Conservation (phyloP, 1,140 invertebrate species). For the Cephus cinctus region DNA sequence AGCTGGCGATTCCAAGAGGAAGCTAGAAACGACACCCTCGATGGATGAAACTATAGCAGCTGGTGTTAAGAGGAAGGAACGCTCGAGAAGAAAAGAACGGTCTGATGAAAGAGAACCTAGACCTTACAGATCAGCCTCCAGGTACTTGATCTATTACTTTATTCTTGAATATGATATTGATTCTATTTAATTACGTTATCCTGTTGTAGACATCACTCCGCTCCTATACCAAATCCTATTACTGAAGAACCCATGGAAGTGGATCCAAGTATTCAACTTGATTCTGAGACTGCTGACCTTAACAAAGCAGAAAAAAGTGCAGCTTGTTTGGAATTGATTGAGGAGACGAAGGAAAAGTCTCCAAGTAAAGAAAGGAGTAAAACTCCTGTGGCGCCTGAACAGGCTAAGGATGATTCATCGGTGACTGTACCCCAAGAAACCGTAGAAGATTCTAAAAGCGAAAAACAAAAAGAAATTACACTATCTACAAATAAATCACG, state of each 20-base stretch:
- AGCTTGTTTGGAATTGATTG: slow-evolving; percentile 29
- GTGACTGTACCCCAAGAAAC: slow-evolving; percentile 24
- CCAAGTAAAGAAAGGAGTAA: slow-evolving; percentile 40
- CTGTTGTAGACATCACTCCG: slow-evolving; percentile 39
- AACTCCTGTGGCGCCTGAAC: slow-evolving; percentile 23
- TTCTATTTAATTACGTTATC: neutral
- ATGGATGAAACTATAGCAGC: slow-evolving; percentile 58
- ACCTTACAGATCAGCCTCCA: slow-evolving; percentile 32
- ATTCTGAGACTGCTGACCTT: slow-evolving; percentile 27
- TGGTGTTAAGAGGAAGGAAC: slow-evolving; percentile 62
- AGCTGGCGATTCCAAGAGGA: slow-evolving; percentile 62
- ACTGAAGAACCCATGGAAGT: slow-evolving; percentile 45
- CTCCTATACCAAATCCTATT: slow-evolving; percentile 41
- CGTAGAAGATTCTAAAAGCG: slow-evolving; percentile 36
- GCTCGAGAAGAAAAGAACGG: slow-evolving; percentile 47
- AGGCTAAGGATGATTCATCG: slow-evolving; percentile 18
- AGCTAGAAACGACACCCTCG: slow-evolving; percentile 69
- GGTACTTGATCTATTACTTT: slow-evolving; percentile 18
- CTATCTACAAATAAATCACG: slow-evolving; percentile 20
- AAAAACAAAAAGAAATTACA: too few relatives aligned
- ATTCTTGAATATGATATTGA: neutral
- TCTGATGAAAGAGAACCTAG: slow-evolving; percentile 35
- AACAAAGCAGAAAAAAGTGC: slow-evolving; percentile 24
- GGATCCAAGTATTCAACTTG: slow-evolving; percentile 19
- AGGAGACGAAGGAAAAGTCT: slow-evolving; percentile 35